These are phyloP conservation scores for Scaptomyza parva DNA, from an alignment of 2,888 invertebrate species.

Conservation along the genomic window DNA sequence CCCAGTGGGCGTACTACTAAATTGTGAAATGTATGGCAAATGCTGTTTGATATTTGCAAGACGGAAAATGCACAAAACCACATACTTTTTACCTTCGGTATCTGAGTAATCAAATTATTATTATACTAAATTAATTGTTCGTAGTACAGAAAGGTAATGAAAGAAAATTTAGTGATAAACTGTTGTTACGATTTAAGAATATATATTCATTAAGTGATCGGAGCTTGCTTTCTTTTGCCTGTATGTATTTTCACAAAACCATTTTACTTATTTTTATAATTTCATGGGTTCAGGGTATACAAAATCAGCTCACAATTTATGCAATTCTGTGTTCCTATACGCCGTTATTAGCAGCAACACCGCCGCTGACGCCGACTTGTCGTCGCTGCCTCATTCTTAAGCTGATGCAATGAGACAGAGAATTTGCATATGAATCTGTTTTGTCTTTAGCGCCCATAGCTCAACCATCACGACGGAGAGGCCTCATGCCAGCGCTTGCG, in stretches of 20 bases:
- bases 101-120: too few species aligned
- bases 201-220: too few species aligned
- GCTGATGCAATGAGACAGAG: slow-evolving; percentile 75
- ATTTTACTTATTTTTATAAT: not conserved
- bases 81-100: too few species aligned
- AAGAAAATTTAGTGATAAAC: too few species aligned
- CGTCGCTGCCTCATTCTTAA: slow-evolving; percentile 40
- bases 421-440: slow-evolving; percentile 72
- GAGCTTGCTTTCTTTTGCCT: too few species aligned
- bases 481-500: slow-evolving; percentile 8
- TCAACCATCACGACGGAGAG: slow-evolving; percentile 2
- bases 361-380: slow-evolving; percentile 3
- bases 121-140: too few species aligned
- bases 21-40: too few species aligned
- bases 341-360: slow-evolving; percentile 35
- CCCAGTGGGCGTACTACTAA: too few species aligned
- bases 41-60: too few species aligned
- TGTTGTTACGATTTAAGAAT: not conserved
- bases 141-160: too few species aligned
- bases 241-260: slow-evolving; percentile 2
- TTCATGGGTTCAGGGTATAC: not conserved
- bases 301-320: slow-evolving; percentile 39
- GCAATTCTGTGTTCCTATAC: slow-evolving; percentile 49
- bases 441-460: slow-evolving; percentile 43
- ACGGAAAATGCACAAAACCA: too few species aligned